Base-by-base conservation (phyloP, 2,888 invertebrate species). In the Rhorus exstirpatorius region DNA sequence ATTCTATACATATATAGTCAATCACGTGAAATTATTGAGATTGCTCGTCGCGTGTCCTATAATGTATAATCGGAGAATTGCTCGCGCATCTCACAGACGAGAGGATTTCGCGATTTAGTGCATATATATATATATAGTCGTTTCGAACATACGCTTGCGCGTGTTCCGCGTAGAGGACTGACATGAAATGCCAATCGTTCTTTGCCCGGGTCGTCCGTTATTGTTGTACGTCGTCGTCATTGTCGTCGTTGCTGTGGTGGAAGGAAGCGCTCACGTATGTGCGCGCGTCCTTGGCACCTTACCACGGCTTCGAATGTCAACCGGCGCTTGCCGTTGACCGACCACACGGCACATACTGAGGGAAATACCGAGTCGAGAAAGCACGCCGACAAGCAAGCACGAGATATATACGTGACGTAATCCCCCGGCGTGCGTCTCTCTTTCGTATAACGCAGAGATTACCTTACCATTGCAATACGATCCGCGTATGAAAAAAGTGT, bases 281-380 rank as follows among this genome's bases (percentile, higher is more conserved):
- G n/a, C n/a, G n/a, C 41, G 6, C 67, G 78, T 63, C 70, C 68
- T 68, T 74, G 81, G 77, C 77, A 74, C 68, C 55, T 67, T 35
- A 12, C 38, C 41, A 44, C n/a, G 70, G 71, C 46, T 68, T 78
- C 71, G 72, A 72, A 74, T 72, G 67, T 78, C 81, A 72, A 74
- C 72, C 21, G 31, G 77, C 67, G 68, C 74, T 61, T 51, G 51
- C 49, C 63, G 72, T 74, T 71, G 68, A 68, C 46, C 61, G 49
- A 78, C 35, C n/a, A n/a, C 60, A 46, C 67, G 67, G 35, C 53
- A 67, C 67, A 61, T 17, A 26, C 35, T 31, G 67, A 67, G 78
- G 53, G 46, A 74, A 76, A 55, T 67, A 74, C 41, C 14, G 65
- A 76, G 60, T 24, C n/a, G 58, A 41, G 41, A 53, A 61, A 51